Conservation (phyloP, 2,113 vertebrate species). For the Corythornis cristatus region DNA sequence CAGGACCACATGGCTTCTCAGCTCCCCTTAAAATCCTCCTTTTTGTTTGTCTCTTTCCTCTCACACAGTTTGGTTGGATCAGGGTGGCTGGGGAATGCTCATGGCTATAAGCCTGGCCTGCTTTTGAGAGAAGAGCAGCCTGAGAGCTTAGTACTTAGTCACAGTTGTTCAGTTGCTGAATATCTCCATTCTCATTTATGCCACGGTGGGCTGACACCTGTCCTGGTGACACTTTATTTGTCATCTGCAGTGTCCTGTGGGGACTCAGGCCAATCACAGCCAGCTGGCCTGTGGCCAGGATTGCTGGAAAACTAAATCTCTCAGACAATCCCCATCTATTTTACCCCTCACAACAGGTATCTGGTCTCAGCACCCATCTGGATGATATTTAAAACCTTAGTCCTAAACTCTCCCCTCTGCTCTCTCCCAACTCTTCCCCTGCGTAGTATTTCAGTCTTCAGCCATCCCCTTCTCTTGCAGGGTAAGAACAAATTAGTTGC, state of each 20-base stretch:
- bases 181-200: not conserved
- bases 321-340: not conserved
- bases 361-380: not conserved
- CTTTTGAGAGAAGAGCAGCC: not conserved
- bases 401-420: not conserved
- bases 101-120: not conserved
- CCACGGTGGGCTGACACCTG: conserved; percentile 26
- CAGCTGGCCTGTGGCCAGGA: conserved; percentile 45
- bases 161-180: not conserved
- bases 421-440: not conserved
- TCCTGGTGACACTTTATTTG: conserved; percentile 24
- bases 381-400: not conserved
- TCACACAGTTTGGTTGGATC: not conserved
- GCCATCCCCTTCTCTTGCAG: not conserved
- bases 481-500: not conserved
- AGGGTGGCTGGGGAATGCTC: not conserved
- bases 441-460: not conserved
- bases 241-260: conserved; percentile 24
- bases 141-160: not conserved
- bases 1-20: not conserved
- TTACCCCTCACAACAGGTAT: not conserved
- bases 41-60: not conserved
- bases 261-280: not conserved
- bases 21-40: not conserved
- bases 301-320: not conserved